phyloP scores from a whole-genome alignment of 1,140 invertebrate species.

The Lysiphlebus fabarum region DNA sequence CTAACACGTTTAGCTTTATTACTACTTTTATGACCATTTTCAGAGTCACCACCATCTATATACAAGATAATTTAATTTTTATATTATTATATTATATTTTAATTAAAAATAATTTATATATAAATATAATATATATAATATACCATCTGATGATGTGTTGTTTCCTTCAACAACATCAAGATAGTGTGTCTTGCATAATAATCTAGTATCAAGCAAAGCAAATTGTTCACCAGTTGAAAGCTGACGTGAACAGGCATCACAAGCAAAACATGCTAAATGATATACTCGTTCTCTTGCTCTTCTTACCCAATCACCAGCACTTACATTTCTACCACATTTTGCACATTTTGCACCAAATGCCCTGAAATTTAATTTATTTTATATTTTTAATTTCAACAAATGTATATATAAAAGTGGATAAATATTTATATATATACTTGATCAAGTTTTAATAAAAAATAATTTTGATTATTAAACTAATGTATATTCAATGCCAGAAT shows the following conservation, averaged over 20 bases:
- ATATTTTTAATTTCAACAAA: no score
- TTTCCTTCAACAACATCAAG: slow-evolving; percentile 89
- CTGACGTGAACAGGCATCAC: slow-evolving; percentile 94
- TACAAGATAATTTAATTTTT: slow-evolving; percentile 57
- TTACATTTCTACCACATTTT: slow-evolving; percentile 88
- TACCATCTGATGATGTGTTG: slow-evolving; percentile 80
- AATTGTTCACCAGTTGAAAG: slow-evolving; percentile 97
- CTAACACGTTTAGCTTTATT: slow-evolving; percentile 93
- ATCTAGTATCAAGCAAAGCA: slow-evolving; percentile 85
- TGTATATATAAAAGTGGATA: no score
- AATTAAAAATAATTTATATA: background rate
- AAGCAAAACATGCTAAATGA: slow-evolving; percentile 97
- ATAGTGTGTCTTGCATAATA: slow-evolving; percentile 95
- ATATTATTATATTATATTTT: slow-evolving; percentile 23
- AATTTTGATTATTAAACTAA: slow-evolving; percentile 5
- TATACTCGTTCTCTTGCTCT: slow-evolving; percentile 93
- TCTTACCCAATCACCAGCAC: slow-evolving; percentile 94
- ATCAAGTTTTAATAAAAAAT: background rate
- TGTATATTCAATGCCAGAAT: slow-evolving; percentile 8
- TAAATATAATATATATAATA: slow-evolving; percentile 35
- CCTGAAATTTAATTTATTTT: slow-evolving; percentile 60
- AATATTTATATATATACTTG: background rate
- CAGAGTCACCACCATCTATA: slow-evolving; percentile 82
- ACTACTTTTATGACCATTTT: slow-evolving; percentile 73
- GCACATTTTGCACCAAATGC: slow-evolving; percentile 95